Evolutionary conservation across 2,113 vertebrate species (phyloP), one percentile per base, ranked within the genome.

Genomic region (Cichladusa arquata): DNA sequence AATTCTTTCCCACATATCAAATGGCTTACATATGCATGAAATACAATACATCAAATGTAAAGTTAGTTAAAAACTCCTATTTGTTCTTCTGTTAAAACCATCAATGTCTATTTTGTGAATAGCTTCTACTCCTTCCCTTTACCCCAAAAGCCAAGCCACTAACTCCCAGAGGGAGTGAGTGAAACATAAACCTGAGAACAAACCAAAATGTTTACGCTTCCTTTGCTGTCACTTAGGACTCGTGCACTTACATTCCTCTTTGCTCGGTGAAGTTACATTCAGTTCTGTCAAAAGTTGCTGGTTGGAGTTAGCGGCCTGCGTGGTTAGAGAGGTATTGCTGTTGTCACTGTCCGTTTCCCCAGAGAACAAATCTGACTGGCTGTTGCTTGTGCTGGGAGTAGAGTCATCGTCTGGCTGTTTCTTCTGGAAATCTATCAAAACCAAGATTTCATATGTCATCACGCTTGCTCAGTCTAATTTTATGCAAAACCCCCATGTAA

Each of bases 391-490:
- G 98, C 99, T 99, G 98, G 99, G 98, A 95, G 99, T 89, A 91
- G 99, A 98, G 97, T 99, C 99, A 90, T 99, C 98, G 0, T 99
- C 99, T 96, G 99, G 98, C 97, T 99, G 98, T 97, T 99, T 99
- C 98, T 99, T 99, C 97, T 99, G 98, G 98, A 99, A 98, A 98
- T 99, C 99, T 99, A 60, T 47, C 88, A 93, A 95, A 96, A 91
- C 25, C 77, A 97, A 97, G 87, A 83, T 91, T 93, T 62, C n/a
- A 57, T 19, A 66, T 0, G 8, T 95, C 53, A 93, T 40, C 69
- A 62, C 22, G 80, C n/a, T 81, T 77, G 74, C 19, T 85, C 64
- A 73, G 33, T 20, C 58, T 80, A 28, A 53, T 45, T 51, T 23
- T 50, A 53, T 20, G 40, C 40, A 50, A 81, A 72, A 92, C 7